Evolutionary conservation across 2,888 invertebrate genomes (phyloP).

Genomic region (Scaptomyza cyrtandrae): DNA sequence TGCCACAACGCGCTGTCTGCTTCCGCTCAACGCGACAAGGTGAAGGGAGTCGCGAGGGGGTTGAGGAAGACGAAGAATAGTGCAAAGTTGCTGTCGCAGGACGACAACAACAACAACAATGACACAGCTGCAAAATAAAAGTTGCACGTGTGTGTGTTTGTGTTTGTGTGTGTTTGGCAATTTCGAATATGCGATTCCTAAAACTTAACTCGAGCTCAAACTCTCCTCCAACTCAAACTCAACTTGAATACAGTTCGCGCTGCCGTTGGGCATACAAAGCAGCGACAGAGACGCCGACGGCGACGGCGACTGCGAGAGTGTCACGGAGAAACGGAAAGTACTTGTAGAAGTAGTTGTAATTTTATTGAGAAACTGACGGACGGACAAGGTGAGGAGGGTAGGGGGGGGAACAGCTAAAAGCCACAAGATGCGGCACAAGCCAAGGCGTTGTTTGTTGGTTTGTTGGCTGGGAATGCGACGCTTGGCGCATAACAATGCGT

Average conservation of each 20-base stretch:
- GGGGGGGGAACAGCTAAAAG: conserved; percentile 31
- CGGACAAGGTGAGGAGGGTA: neutral
- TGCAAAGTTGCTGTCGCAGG: conserved; percentile 37
- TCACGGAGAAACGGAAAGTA: conserved; percentile 77
- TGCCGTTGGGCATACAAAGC: conserved; percentile 75
- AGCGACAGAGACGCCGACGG: conserved; percentile 15
- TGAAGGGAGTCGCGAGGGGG: conserved; percentile 1
- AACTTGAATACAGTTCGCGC: conserved; percentile 9
- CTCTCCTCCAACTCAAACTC: conserved; percentile 8
- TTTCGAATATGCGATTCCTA: conserved; percentile 51
- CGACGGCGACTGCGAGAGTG: conserved; percentile 7
- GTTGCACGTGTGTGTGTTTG: neutral
- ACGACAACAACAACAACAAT: conserved; percentile 8
- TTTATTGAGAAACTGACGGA: conserved; percentile 72
- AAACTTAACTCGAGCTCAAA: conserved; percentile 1
- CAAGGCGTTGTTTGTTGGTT: conserved; percentile 1
- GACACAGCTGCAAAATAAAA: conserved; percentile 62
- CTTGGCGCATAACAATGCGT: conserved; percentile 74
- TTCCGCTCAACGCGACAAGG: conserved; percentile 49
- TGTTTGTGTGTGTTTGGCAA: conserved; percentile 34
- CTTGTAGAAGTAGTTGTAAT: conserved; percentile 41
- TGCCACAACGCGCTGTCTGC: conserved; percentile 40
- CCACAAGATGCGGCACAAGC: conserved; percentile 33
- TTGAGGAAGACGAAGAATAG: conserved; percentile 18
- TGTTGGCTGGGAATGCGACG: conserved; percentile 62